Evolutionary conservation across 2,888 invertebrate genomes (phyloP).

Genomic region (Hypomecis punctinalis): DNA sequence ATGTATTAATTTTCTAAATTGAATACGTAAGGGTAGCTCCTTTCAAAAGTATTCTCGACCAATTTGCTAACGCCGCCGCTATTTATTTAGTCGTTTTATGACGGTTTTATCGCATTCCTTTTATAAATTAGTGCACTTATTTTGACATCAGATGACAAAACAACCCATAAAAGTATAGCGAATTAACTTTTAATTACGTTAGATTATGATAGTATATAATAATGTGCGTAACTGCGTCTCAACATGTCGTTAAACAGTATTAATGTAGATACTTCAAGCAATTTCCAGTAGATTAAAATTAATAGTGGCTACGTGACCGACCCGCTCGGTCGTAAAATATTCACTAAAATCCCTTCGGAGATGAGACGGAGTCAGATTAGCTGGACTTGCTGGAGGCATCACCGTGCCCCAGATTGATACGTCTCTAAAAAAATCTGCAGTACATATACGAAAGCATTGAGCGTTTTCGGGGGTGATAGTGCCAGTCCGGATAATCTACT

Average conservation of each 20-base stretch:
- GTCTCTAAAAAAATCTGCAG: no score
- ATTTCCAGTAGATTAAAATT: slow-evolving; percentile 8
- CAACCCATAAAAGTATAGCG: slow-evolving; percentile 14
- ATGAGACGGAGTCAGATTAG: neutral
- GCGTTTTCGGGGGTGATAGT: no score
- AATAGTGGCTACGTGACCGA: neutral
- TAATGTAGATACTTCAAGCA: neutral
- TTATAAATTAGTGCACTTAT: slow-evolving; percentile 1
- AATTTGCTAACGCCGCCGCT: slow-evolving; percentile 4
- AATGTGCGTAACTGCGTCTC: neutral
- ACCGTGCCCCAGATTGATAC: no score
- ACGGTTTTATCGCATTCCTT: slow-evolving; percentile 6
- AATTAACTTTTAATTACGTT: slow-evolving; percentile 8
- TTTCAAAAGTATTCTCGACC: slow-evolving; percentile 9
- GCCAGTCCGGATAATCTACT: no score
- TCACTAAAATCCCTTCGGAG: neutral
- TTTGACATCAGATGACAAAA: slow-evolving; percentile 3
- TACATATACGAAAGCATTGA: no score
- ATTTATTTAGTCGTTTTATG: slow-evolving; percentile 6
- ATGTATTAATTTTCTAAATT: slow-evolving; percentile 68
- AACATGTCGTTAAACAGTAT: slow-evolving; percentile 3
- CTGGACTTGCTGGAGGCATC: no score
- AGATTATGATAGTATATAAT: slow-evolving; percentile 6
- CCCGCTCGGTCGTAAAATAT: neutral
- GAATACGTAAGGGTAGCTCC: slow-evolving; percentile 50